Evolutionary conservation across 2,797 vertebrate genomes (phyloP).

Genomic region (Esox masquinongy): DNA sequence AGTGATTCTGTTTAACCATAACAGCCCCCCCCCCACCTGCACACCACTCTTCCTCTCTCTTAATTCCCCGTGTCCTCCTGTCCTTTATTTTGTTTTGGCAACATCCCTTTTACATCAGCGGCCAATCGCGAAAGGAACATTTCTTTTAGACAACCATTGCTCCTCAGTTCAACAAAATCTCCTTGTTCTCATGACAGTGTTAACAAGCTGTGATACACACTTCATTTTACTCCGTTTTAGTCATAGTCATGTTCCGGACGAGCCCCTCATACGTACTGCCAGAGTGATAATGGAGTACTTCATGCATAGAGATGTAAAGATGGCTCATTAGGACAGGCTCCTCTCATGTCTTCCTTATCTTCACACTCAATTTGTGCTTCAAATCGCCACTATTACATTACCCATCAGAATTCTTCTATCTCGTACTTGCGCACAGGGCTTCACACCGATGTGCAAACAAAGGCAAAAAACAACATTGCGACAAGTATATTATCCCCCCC

Average conservation of each 20-base stretch:
- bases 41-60: not conserved
- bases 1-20: slow-evolving; percentile 49
- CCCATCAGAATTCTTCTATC: slow-evolving; percentile 52
- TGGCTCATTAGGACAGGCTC: slow-evolving; percentile 45
- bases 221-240: not conserved
- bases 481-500: slow-evolving; percentile 33
- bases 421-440: not conserved
- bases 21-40: not conserved
- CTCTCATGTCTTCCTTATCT: slow-evolving; percentile 36
- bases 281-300: not conserved
- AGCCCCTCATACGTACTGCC: no score
- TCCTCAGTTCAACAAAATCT: not conserved
- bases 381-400: slow-evolving; percentile 66
- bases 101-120: not conserved
- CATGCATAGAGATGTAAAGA: slow-evolving; percentile 38
- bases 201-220: not conserved
- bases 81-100: no score
- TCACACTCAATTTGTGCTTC: slow-evolving; percentile 49
- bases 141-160: not conserved
- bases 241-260: not conserved
- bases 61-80: not conserved
- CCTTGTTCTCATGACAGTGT: not conserved
- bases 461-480: slow-evolving; percentile 9
- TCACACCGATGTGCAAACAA: slow-evolving; percentile 1
- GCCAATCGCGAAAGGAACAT: not conserved